These are phyloP conservation scores for Thermophis baileyi DNA, from an alignment of 2,113 vertebrate genomes.

Conservation along the genomic window DNA sequence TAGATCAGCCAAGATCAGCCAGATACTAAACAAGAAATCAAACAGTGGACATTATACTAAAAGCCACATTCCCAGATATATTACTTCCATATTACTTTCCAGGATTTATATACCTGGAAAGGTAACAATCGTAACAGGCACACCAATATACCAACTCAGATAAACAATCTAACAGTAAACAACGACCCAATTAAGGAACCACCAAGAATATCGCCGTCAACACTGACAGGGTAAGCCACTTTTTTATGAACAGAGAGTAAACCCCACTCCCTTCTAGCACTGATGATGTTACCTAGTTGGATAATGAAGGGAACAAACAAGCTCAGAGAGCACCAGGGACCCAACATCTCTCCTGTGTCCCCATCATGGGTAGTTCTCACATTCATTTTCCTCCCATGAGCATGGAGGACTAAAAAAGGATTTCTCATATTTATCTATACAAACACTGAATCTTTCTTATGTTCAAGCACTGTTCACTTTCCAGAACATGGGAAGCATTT, in stretches of 20 bases:
- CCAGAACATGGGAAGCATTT: neutral
- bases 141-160: neutral
- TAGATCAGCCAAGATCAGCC: neutral
- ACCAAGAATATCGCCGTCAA: neutral
- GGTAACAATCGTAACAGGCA: too few relatives aligned
- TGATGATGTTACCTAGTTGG: neutral
- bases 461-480: neutral
- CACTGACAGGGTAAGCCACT: too few relatives aligned
- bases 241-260: neutral
- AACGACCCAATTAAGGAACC: neutral
- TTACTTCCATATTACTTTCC: neutral
- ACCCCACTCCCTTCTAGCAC: neutral
- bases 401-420: neutral
- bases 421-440: neutral
- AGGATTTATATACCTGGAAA: neutral
- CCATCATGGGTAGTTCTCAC: neutral
- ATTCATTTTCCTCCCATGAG: neutral
- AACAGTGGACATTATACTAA: neutral
- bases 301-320: neutral
- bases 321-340: neutral
- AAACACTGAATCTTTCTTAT: neutral
- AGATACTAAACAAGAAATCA: slow-evolving; percentile 32
- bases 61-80: neutral
- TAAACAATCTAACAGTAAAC: neutral
- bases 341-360: neutral